Evolutionary conservation across 2,113 vertebrate species (phyloP).

Genomic region (Melozone crissalis): DNA sequence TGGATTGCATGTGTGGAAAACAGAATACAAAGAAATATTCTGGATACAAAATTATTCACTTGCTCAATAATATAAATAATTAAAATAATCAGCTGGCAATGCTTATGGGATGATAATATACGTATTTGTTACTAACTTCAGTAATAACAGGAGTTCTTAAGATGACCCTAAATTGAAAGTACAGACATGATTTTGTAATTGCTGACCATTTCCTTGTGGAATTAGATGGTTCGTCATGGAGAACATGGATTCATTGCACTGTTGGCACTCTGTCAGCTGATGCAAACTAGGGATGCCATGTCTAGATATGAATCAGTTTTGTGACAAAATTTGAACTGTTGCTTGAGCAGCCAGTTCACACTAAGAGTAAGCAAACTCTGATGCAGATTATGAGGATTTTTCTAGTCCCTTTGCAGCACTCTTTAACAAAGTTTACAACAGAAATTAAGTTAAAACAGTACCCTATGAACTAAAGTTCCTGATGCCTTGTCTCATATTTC

Average conservation of each 20-base stretch:
- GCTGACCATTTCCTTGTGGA: neutral
- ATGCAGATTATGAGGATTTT: neutral
- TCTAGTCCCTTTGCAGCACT: neutral
- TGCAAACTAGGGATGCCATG: neutral
- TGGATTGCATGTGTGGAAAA: neutral
- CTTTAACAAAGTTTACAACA: neutral
- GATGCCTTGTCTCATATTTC: neutral
- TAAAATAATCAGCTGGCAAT: neutral
- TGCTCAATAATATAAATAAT: neutral
- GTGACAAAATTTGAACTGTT: neutral
- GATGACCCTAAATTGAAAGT: neutral
- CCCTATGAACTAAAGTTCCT: neutral
- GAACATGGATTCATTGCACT: neutral
- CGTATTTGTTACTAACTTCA: neutral
- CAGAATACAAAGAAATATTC: neutral
- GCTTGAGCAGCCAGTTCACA: neutral
- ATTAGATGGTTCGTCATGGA: neutral
- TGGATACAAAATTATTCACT: neutral
- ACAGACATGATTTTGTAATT: neutral
- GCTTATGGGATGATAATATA: neutral
- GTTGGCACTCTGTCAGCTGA: neutral
- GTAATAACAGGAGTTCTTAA: neutral
- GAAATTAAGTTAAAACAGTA: neutral
- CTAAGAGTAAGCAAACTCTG: neutral
- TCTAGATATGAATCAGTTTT: neutral